Base-by-base conservation (phyloP, 37 sponge, comb jelly and placozoan species). In the Hexactinellida sp. region DNA sequence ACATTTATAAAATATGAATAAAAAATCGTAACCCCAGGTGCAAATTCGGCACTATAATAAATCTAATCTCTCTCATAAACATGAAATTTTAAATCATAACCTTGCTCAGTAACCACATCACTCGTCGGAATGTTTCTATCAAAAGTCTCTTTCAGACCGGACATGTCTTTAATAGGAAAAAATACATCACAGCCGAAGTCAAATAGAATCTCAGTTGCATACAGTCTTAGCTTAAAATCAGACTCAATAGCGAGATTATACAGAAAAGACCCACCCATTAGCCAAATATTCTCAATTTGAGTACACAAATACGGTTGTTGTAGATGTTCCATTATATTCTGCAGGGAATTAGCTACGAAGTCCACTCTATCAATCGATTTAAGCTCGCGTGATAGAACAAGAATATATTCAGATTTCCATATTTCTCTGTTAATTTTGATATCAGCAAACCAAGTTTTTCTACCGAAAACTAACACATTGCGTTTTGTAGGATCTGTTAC, bases 331-430 rank as follows among this genome's bases (percentile, higher is more conserved):
- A 63, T 63, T 21, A 23, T 23, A 25, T 63, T 23, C 3, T 63
- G 32, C 13, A 63, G 34, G 1, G 76, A 63, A 7, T 10, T 63
- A 63, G 76, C 21, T n/a, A n/a, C 30, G 34, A 21, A n/a, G 30
- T 63, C 76, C 3, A 10, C 30, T n/a, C 76, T 23, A 21, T 63
- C 76, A 63, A 63, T n/a, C 25, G 30, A 10, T 32, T 63, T 63
- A 10, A n/a, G 3, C 1, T 7, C 3, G 5, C 76, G 25, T 21
- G 76, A 63, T 63, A 63, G 76, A 10, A 63, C 76, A 21, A 63
- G 3, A 21, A 25, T 63, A n/a, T 63, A 63, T 63, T 63, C 76
- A 63, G 76, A 63, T 63, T 63, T 63, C 76, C 76, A 63, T 63
- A 25, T 1, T 25, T 1, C 3, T 63, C 30, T 10, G 3, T 21